Conservation (phyloP, 2,888 invertebrate genomes). For the Drosophila acutilabella region DNA sequence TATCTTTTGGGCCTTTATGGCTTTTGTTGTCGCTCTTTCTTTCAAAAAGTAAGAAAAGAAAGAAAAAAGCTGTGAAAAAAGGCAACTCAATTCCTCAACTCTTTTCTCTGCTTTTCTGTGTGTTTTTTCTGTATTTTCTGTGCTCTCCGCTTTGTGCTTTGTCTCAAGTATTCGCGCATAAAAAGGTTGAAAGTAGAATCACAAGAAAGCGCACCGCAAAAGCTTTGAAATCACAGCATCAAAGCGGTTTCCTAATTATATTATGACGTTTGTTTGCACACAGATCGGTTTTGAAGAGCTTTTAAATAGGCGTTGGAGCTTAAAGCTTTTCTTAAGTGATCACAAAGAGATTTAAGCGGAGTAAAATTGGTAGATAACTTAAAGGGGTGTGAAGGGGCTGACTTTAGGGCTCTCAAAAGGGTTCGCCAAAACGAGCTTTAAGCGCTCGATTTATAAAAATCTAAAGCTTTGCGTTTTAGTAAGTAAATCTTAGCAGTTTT, state of each 20-base stretch:
- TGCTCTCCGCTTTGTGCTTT: conserved; percentile 32
- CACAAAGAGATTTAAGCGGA: background rate
- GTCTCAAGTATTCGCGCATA: no score
- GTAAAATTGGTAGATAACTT: no score
- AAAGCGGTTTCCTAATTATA: conserved; percentile 17
- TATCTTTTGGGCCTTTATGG: conserved; percentile 50
- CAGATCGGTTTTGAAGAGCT: no score
- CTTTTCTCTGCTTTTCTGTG: conserved; percentile 11
- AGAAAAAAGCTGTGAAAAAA: background rate
- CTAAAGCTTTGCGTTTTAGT: no score
- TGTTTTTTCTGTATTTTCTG: background rate
- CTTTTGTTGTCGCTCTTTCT: conserved; percentile 33
- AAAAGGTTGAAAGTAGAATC: background rate
- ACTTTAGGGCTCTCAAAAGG: no score
- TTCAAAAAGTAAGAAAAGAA: background rate
- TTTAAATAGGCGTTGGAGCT: conserved; percentile 3
- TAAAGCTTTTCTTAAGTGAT: background rate
- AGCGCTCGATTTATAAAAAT: background rate
- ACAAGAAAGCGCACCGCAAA: background rate
- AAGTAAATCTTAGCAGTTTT: no score
- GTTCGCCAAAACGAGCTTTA: background rate
- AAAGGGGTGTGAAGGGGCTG: background rate
- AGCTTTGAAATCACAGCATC: conserved; percentile 18
- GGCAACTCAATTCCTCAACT: conserved; percentile 16
- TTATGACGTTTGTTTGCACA: background rate